phyloP scores from a whole-genome alignment of 2,797 vertebrate species.

The Sitta carolinensis region DNA sequence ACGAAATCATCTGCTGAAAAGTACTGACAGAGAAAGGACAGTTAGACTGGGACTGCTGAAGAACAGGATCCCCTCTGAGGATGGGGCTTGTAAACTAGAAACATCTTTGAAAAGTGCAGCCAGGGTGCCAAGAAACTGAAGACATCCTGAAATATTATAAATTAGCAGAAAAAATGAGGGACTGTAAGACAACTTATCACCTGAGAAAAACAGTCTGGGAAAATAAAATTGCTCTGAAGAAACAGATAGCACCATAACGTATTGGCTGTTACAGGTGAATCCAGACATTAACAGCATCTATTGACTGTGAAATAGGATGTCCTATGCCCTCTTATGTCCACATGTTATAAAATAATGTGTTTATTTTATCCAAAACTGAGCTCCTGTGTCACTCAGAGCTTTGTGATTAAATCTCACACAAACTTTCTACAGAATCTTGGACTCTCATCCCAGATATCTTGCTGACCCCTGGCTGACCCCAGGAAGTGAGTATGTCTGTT shows the following conservation, averaged over 20 bases:
- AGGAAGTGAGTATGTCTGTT: neutral
- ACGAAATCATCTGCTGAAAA: neutral
- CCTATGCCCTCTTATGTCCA: rapidly evolving
- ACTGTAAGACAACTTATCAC: neutral
- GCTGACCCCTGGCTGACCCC: neutral
- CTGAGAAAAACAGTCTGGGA: neutral
- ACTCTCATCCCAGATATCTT: neutral
- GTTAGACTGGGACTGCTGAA: neutral
- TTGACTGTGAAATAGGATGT: neutral
- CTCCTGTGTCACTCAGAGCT: neutral
- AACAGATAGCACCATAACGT: neutral
- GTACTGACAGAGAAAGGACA: neutral
- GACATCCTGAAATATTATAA: neutral
- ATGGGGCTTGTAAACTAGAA: neutral
- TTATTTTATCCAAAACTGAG: neutral
- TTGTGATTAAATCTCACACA: rapidly evolving
- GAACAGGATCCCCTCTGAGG: neutral
- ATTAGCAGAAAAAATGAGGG: neutral
- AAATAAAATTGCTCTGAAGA: neutral
- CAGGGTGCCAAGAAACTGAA: neutral
- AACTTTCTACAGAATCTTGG: neutral
- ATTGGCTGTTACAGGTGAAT: neutral
- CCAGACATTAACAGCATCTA: neutral
- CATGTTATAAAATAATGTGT: rapidly evolving
- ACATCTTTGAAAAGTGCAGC: neutral